Evolutionary conservation across 2,797 vertebrate genomes (phyloP), one percentile per base, ranked within the genome.

Genomic region (Platalea minor): DNA sequence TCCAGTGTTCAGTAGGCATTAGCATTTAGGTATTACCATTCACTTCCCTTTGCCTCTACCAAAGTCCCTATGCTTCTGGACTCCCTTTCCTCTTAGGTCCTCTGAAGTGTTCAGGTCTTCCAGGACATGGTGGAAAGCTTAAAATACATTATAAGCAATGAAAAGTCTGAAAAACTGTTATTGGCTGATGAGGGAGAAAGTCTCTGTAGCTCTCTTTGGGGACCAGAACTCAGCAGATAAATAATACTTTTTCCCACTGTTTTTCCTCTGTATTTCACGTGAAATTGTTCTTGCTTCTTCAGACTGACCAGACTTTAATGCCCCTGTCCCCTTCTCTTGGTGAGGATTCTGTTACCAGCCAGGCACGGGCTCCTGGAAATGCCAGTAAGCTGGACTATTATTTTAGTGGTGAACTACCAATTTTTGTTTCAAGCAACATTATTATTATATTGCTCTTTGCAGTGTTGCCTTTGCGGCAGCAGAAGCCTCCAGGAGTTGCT

Each of bases 381-480:
- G 79, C 67, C 18, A 2, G 1, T 48, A 19, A 60, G 28, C 41
- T 53, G 24, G 17, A 16, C 20, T 57, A 0, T 28, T 79, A 28
- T 60, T 2, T 68, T 18, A 28, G 17, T 20, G 11, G 3, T 29
- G 23, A 91, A 59, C 28, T 5, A 20, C 14, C 29, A 6, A 2
- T 59, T 75, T 75, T 33, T 59, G 11, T 59, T 89, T 54, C 37
- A 51, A 35, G 61, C 43, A 33, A 17, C 41, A 14, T 41, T 17
- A 0, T 24, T 48, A 18, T 43, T 39, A 9, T 13, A 41, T 41
- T 41, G 39, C 50, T 70, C 54, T 72, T 68, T 50, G 79, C 29
- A 50, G 0, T 23, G 28, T 33, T 72, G 35, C 17, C 39, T 13
- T 10, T 31, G 31, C 1, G 0, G 13, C 31, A n/a, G n/a, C 78